Percentiles rank a stretch among this genome's conserved stretches.
Conservation (phyloP, 2,888 invertebrate genomes). For the Drosophila leonis region DNA sequence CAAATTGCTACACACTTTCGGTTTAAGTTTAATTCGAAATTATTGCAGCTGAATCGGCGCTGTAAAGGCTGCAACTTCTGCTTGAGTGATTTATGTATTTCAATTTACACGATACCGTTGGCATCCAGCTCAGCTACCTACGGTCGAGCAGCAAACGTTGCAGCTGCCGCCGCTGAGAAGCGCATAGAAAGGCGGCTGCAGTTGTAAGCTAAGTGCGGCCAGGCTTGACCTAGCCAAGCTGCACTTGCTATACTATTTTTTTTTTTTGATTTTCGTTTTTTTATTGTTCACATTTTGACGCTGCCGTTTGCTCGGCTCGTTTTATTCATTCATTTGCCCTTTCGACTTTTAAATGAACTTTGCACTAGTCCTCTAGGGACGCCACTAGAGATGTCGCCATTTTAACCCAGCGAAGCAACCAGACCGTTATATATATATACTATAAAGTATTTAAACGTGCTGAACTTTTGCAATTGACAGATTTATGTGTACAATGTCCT, state of each 20-base stretch:
- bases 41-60: slow-evolving; percentile 52
- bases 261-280: slow-evolving; percentile 31
- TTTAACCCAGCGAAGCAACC: background rate
- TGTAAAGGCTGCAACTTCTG: slow-evolving; percentile 63
- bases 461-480: slow-evolving; percentile 75
- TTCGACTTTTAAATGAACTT: slow-evolving; percentile 80
- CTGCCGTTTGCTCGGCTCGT: slow-evolving; percentile 39
- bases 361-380: slow-evolving; percentile 42
- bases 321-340: slow-evolving; percentile 78
- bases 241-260: slow-evolving; percentile 34
- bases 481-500: slow-evolving; percentile 58
- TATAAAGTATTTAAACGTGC: slow-evolving; percentile 59
- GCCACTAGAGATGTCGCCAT: slow-evolving; percentile 23
- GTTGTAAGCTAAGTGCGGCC: slow-evolving; percentile 33
- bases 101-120: slow-evolving; percentile 73
- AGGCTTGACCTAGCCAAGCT: slow-evolving; percentile 44
- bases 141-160: slow-evolving; percentile 8
- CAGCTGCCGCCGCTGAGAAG: slow-evolving; percentile 52
- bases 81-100: slow-evolving; percentile 84
- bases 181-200: slow-evolving; percentile 21
- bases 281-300: slow-evolving; percentile 37
- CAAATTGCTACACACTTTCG: slow-evolving; percentile 78
- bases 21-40: slow-evolving; percentile 77
- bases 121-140: slow-evolving; percentile 29
- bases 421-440: slow-evolving; percentile 9